These are phyloP conservation scores for Drosophila cardini DNA, from an alignment of 1,140 invertebrate species.

Conservation along the genomic window DNA sequence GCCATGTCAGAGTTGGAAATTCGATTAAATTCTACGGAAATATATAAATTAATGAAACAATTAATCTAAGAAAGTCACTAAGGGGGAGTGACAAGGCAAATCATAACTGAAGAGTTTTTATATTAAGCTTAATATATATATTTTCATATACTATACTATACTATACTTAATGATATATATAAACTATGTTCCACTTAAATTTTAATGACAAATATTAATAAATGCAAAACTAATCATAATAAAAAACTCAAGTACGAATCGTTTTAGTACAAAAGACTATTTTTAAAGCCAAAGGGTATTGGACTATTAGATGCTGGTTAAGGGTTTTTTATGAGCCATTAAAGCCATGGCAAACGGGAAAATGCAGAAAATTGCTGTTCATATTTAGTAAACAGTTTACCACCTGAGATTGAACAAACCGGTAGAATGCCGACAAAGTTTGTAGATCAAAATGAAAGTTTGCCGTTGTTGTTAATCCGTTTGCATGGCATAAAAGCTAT, in stretches of 20 bases:
- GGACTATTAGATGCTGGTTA: constrained; percentile 12
- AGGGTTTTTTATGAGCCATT: constrained; percentile 63
- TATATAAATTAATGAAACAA: no score
- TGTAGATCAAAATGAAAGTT: constrained; percentile 78
- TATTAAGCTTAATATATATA: no score
- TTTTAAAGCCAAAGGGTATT: neutral
- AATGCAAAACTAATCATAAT: no score
- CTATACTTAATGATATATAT: no score
- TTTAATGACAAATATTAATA: no score
- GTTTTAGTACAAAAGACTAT: neutral
- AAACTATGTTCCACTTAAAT: no score
- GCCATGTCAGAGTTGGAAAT: constrained; percentile 13
- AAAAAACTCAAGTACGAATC: no score
- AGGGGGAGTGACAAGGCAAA: no score
- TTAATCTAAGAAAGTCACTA: no score
- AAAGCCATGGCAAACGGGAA: constrained; percentile 49
- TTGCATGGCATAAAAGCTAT: constrained; percentile 81
- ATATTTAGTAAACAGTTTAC: constrained; percentile 72
- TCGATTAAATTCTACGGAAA: no score
- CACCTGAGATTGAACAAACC: constrained; percentile 59
- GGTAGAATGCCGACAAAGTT: constrained; percentile 63
- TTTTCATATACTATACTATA: no score
- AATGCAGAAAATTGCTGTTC: constrained; percentile 50
- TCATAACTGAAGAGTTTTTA: no score
- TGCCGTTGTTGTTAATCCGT: constrained; percentile 80